Evolutionary conservation across 64 coral and sea anemone species (phyloP), one percentile per base, ranked within the genome.

Genomic region (Hydrozoanthus tunicans): DNA sequence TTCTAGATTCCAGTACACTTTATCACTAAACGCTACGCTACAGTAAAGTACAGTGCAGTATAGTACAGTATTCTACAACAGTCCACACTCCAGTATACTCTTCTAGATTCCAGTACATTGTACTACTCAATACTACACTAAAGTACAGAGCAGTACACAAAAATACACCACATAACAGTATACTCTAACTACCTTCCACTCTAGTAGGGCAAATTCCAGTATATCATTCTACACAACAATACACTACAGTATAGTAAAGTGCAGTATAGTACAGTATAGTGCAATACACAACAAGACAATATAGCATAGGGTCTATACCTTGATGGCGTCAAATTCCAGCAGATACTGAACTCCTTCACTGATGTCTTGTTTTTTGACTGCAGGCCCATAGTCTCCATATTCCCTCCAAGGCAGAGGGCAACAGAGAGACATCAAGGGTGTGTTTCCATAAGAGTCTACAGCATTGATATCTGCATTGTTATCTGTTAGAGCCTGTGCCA

Each of bases 401-500:
- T 94, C 78, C 5, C 92, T 80, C 95, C 95, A 96, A 7, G 95
- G 95, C 56, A 96, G 64, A 71, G 92, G 95, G 64, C 92, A 90
- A 56, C 95, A 92, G 43, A 96, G 51, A 15, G 95, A 85, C 95
- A 96, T 96, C 14, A 96, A 76, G 2, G 95, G 95, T 32, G 95
- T 96, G 74, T 96, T 96, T 11, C 95, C 95, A 77, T 86, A 91
- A 17, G 92, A 89, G 70, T 96, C 95, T 59, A 65, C 68, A 2
- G 95, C 95, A 88, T 83, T 94, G 73, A 96, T 77, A 84, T 96
- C 91, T 54, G 95, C 95, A 73, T 93, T 90, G 91, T 94, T 94
- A 77, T 96, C 95, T 43, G 89, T 94, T 54, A 96, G 84, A 9
- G 89, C 67, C 70, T 96, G 92, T 64, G 90, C 95, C 92, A 96